Evolutionary conservation across 2,113 vertebrate genomes (phyloP).

Genomic region (Oryzias curvinotus): DNA sequence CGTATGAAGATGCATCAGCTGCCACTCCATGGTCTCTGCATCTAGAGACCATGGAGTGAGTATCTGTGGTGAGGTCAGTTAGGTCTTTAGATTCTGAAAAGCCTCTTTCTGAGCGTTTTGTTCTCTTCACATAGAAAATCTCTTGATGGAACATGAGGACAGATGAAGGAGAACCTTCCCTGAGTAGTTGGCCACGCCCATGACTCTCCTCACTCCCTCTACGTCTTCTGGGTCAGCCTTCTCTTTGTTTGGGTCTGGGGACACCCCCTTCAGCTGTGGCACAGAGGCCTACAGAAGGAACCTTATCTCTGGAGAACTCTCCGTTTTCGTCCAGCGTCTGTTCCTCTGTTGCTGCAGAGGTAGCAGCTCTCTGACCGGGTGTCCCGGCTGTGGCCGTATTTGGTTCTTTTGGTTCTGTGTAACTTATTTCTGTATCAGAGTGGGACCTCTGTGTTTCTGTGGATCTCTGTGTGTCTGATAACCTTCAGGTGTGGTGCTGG

Average conservation of each 20-base stretch:
- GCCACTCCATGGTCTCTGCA: conserved; percentile 15
- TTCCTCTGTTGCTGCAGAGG: no score
- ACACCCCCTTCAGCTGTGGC: no score
- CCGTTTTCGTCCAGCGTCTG: no score
- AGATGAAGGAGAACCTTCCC: background rate
- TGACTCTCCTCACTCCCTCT: conserved; percentile 9
- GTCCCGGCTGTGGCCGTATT: no score
- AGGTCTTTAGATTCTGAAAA: background rate
- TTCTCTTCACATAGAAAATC: conserved; percentile 1
- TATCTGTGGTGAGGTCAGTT: conserved; percentile 4
- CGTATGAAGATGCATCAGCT: conserved; percentile 24
- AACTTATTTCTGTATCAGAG: no score
- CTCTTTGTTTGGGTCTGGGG: background rate
- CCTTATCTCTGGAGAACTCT: background rate
- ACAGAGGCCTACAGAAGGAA: no score
- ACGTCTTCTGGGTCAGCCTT: conserved; percentile 11
- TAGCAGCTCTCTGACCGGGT: background rate
- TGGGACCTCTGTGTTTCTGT: no score
- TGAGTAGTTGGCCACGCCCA: conserved; percentile 19
- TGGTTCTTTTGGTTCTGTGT: no score
- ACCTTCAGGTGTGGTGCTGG: no score
- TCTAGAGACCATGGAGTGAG: background rate
- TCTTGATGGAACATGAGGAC: conserved; percentile 1
- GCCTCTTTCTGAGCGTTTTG: background rate
- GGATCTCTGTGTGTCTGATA: no score